Evolutionary conservation across 1,140 invertebrate genomes (phyloP).

Genomic region (Papilio polyxenes): DNA sequence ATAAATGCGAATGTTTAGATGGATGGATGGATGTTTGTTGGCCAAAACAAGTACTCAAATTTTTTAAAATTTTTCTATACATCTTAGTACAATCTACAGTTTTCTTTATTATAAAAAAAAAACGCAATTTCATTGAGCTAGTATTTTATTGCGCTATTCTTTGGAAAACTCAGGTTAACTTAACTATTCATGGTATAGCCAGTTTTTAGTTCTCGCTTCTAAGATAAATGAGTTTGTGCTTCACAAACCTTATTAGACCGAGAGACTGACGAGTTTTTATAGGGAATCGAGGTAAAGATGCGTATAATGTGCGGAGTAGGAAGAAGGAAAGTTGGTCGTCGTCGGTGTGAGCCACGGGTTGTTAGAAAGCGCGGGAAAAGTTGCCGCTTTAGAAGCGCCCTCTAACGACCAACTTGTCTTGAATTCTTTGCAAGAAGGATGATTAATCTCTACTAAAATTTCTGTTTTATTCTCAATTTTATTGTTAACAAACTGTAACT

Average conservation of each 20-base stretch:
- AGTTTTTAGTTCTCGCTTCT: slow-evolving; percentile 5
- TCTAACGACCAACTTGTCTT: slow-evolving; percentile 9
- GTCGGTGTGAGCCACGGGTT: not conserved
- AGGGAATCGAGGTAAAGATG: not conserved
- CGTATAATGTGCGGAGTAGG: not conserved
- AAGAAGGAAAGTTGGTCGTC: slow-evolving; percentile 5
- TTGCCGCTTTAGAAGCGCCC: slow-evolving; percentile 3
- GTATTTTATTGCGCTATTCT: slow-evolving; percentile 5
- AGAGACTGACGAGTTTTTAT: not conserved
- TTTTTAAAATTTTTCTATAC: too few relatives aligned
- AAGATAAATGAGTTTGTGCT: not conserved
- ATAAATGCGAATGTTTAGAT: too few relatives aligned
- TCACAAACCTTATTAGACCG: not conserved
- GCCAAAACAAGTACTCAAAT: too few relatives aligned
- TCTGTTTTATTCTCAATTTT: slow-evolving; percentile 24
- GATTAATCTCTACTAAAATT: slow-evolving; percentile 23
- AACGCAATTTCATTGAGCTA: not conserved
- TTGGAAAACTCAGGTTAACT: not conserved
- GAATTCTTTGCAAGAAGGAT: slow-evolving; percentile 10
- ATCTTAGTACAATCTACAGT: too few relatives aligned
- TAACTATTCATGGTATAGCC: slow-evolving; percentile 5
- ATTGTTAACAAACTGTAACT: slow-evolving; percentile 1
- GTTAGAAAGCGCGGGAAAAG: slow-evolving; percentile 23
- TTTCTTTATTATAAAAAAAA: not conserved
- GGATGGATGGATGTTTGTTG: too few relatives aligned